These are phyloP conservation scores for Chondrilla cf. caribensis DNA, from an alignment of 37 sponge, comb jelly and placozoan species.

Conservation along the genomic window DNA sequence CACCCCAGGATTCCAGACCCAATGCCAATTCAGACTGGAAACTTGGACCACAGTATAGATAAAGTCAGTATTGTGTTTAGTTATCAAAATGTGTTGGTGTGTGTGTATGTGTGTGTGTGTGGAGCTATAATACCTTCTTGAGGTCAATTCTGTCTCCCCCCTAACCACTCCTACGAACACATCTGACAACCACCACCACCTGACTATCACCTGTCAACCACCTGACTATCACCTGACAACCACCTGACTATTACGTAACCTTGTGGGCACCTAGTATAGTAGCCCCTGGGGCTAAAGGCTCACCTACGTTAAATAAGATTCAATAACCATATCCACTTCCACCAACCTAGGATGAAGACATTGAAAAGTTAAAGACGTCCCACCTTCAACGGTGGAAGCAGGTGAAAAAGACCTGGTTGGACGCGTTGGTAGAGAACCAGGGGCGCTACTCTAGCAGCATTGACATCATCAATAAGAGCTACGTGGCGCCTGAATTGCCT, in stretches of 20 bases:
- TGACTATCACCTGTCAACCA: too few species aligned
- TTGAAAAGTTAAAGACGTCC: background rate
- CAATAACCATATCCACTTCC: too few species aligned
- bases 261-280: too few species aligned
- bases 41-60: background rate
- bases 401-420: constrained; percentile 27
- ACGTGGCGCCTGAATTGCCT: background rate
- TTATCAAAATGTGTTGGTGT: background rate
- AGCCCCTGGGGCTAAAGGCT: too few species aligned
- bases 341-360: background rate
- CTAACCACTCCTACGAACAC: background rate
- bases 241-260: too few species aligned
- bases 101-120: constrained; percentile 9
- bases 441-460: constrained; percentile 27
- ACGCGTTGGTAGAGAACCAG: constrained; percentile 34
- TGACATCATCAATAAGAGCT: background rate
- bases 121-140: too few species aligned
- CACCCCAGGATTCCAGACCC: constrained; percentile 7
- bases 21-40: constrained; percentile 12
- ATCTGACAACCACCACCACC: too few species aligned
- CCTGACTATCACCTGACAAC: too few species aligned
- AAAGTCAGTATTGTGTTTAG: background rate
- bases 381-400: constrained; percentile 48
- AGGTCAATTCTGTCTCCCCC: too few species aligned
- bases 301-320: too few species aligned